Conservation (phyloP, 2,888 invertebrate species). For the Hypomecis punctinalis region DNA sequence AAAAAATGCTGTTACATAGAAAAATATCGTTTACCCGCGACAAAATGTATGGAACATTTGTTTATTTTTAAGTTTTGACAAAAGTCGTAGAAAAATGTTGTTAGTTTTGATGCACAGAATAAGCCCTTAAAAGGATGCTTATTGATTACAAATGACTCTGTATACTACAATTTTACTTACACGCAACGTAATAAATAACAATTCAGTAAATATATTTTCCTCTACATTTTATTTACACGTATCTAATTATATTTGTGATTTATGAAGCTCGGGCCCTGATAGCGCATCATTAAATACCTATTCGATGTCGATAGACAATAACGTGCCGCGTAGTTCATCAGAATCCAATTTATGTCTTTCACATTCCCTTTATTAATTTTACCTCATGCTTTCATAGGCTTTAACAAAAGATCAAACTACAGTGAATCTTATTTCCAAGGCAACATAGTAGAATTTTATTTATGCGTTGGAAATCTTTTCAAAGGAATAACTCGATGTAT, state of each 20-base stretch:
- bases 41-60: no score
- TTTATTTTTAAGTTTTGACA: no score
- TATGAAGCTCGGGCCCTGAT: slow-evolving; percentile 1
- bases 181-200: no score
- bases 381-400: slow-evolving; percentile 34
- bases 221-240: not conserved
- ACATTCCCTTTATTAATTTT: slow-evolving; percentile 39
- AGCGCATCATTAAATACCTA: slow-evolving; percentile 24
- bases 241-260: slow-evolving; percentile 17
- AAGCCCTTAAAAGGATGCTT: no score
- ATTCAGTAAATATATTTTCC: not conserved
- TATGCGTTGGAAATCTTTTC: not conserved
- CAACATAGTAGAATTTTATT: not conserved
- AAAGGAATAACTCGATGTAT: not conserved
- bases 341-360: slow-evolving; percentile 42
- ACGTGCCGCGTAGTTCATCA: slow-evolving; percentile 26
- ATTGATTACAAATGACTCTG: no score
- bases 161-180: no score
- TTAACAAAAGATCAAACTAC: slow-evolving; percentile 19
- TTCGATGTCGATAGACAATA: slow-evolving; percentile 33
- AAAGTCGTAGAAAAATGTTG: no score
- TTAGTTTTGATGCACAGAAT: no score
- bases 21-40: no score
- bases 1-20: no score
- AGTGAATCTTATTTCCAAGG: slow-evolving; percentile 19